Percentiles rank a stretch among this genome's conserved stretches.
These are phyloP conservation scores for Panthera uncia DNA, from an alignment of 2,113 vertebrate genomes.

Conservation along the genomic window DNA sequence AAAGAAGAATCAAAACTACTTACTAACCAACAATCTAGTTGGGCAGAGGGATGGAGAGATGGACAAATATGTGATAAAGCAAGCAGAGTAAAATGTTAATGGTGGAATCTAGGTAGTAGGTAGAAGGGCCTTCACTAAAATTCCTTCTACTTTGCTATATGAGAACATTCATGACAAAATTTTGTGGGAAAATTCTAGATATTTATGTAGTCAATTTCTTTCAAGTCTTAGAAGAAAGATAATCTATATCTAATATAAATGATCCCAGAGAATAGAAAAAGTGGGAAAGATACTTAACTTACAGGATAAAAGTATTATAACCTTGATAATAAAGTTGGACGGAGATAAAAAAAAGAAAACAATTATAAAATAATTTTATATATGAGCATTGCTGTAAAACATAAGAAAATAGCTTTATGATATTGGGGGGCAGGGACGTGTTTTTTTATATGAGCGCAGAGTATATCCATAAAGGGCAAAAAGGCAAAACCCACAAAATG, in stretches of 20 bases:
- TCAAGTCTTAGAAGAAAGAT: background rate
- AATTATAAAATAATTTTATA: background rate
- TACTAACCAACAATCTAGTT: background rate
- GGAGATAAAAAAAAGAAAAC: background rate
- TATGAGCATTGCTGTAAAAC: background rate
- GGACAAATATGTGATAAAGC: background rate
- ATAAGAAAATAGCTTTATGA: background rate
- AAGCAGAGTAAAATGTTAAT: background rate
- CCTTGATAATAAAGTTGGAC: background rate
- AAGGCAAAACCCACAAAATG: background rate
- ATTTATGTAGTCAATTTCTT: background rate
- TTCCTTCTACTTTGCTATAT: background rate
- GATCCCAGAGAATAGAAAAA: background rate
- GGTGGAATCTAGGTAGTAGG: background rate
- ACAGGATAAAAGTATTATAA: background rate
- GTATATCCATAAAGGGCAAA: background rate
- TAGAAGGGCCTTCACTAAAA: background rate
- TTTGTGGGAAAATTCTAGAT: background rate
- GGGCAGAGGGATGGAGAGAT: background rate
- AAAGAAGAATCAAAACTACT: background rate
- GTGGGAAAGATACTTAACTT: background rate
- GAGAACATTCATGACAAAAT: background rate
- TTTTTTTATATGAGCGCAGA: background rate
- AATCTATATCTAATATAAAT: background rate
- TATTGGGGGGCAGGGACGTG: accelerated